Evolutionary conservation across 1,140 invertebrate genomes (phyloP), one percentile per base, ranked within the genome.

Genomic region (Steinernema feltiae): DNA sequence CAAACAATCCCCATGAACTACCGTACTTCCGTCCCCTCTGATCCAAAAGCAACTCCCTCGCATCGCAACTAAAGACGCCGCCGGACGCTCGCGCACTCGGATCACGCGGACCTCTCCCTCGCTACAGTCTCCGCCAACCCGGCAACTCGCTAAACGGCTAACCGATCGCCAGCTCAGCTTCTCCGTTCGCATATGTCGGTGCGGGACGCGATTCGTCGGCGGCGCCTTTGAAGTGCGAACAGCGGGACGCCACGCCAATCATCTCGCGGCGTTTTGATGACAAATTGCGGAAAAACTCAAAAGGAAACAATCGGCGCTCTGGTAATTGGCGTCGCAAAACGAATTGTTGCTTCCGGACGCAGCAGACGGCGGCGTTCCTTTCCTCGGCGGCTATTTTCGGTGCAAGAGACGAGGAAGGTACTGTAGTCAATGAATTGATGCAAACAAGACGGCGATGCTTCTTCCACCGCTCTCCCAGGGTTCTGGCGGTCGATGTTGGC

Each of bases 21-120:
- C 53, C 53, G 53, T 63, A 63, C 7, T 27, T n/a, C n/a, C 53
- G 12, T 63, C 53, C 24, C 53, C 53, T 12, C 7, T 3, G 53
- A 63, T 27, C 2, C 53, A 63, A 3, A n/a, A 7, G 12, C 53
- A 7, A 27, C 3, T 27, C 24, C 3, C 7, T 63, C 53, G 24
- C 24, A 15, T 27, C 7, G 53, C 53, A 27, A 63, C 53, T 17
- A 7, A 63, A 63, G 24, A 21, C 53, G 12, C 24, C 53, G 53
- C 53, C 53, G 53, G 41, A n/a, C 53, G 53, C 53, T 63, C 53
- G 53, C 53, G 53, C 24, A 63, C 24, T 63, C 24, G n/a, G n/a
- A n/a, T n/a, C n/a, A n/a, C n/a, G n/a, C n/a, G n/a, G n/a, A n/a
- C n/a, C n/a, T n/a, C n/a, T n/a, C n/a, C n/a, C n/a, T n/a, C n/a